A percentile compares a stretch with the other conserved stretches of the same genome.
Conservation (phyloP, 2,888 invertebrate genomes). For the Plagodis dolabraria region DNA sequence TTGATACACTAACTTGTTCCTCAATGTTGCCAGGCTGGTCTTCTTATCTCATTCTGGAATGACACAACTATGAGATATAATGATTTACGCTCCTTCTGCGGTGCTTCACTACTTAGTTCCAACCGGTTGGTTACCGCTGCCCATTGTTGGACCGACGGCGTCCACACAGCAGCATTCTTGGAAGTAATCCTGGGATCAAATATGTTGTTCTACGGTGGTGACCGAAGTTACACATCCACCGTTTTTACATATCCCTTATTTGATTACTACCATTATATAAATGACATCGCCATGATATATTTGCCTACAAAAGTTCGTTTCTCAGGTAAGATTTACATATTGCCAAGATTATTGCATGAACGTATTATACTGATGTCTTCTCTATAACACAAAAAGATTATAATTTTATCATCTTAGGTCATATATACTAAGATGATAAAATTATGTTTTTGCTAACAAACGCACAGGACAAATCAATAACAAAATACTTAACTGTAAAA, state of each 20-base stretch:
- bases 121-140: conserved; percentile 62
- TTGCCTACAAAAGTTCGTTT: conserved; percentile 46
- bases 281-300: conserved; percentile 62
- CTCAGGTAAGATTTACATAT: conserved; percentile 37
- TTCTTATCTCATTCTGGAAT: conserved; percentile 34
- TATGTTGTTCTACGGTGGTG: conserved; percentile 57
- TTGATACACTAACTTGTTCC: no score
- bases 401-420: no score
- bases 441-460: no score
- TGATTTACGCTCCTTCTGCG: conserved; percentile 57
- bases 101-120: conserved; percentile 51
- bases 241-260: conserved; percentile 58
- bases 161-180: conserved; percentile 51
- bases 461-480: no score
- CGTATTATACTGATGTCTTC: no score
- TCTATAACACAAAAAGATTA: no score
- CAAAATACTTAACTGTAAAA: no score
- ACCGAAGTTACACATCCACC: conserved; percentile 47
- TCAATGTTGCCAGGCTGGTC: conserved; percentile 49
- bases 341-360: conserved; percentile 4
- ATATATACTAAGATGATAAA: no score
- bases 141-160: conserved; percentile 64
- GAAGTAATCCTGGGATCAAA: conserved; percentile 58
- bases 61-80: conserved; percentile 48
- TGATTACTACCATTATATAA: conserved; percentile 38